Conservation (phyloP, 2,113 vertebrate species). For the Eretmochelys imbricata region DNA sequence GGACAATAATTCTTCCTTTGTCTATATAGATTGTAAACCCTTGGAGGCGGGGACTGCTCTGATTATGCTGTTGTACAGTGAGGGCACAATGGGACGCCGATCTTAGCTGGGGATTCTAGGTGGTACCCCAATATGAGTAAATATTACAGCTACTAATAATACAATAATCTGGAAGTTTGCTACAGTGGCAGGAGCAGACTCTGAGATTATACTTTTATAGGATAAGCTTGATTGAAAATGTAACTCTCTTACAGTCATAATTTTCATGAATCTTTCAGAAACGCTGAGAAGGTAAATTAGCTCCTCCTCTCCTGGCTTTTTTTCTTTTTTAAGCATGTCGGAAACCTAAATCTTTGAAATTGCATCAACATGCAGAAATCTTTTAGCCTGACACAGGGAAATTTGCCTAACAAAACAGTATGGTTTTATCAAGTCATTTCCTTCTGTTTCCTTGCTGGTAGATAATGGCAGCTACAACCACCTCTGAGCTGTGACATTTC, state of each 20-base stretch:
- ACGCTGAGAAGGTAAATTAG: conserved; percentile 41
- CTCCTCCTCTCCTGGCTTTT: neutral
- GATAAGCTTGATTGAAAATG: neutral
- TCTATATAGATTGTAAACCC: neutral
- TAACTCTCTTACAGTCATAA: neutral
- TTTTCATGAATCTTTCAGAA: conserved; percentile 28
- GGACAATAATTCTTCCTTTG: neutral
- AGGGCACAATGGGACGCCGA: neutral
- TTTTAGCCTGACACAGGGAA: conserved; percentile 37
- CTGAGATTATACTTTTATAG: neutral
- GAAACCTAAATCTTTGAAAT: conserved; percentile 1
- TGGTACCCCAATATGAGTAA: neutral
- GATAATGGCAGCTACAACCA: conserved; percentile 56
- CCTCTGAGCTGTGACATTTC: conserved; percentile 29
- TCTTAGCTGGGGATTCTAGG: neutral
- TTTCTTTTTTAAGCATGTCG: conserved; percentile 12
- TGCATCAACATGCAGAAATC: conserved; percentile 23
- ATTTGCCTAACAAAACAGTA: conserved; percentile 37
- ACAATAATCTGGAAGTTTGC: neutral
- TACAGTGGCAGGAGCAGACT: neutral
- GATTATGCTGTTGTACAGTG: neutral
- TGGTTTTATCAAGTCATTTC: conserved; percentile 48
- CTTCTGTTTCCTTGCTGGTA: conserved; percentile 59
- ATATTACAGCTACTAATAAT: neutral
- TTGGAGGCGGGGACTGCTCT: neutral